Base-by-base conservation (phyloP, 2,113 vertebrate species). In the Myotis yumanensis region DNA sequence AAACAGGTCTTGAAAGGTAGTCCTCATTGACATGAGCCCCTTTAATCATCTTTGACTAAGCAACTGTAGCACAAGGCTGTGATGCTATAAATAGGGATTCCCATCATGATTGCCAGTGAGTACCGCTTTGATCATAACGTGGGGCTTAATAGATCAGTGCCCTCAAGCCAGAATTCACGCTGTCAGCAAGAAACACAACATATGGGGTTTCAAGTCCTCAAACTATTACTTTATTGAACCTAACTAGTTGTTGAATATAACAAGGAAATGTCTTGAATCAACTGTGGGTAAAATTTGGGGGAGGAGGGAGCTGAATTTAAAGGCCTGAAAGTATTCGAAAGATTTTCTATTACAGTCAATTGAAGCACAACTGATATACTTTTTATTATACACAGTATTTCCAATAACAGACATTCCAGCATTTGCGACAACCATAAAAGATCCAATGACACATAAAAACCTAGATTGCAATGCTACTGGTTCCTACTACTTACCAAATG, bases 21-120 rank as follows among this genome's bases (percentile, higher is more conserved):
- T 0, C 1, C 75, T 59, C 59, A 16, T 35, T 12, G 6, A 28
- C 72, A 71, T 84, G 71, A 91, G 59, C 18, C 93, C 25, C 52
- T 95, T 57, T 92, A 83, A 72, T 96, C 96, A 84, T 25, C 79
- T 97, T 66, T 94, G 46, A 92, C 54, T 82, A 64, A 64, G 20
- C 66, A 32, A 90, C 52, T 28, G 77, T 51, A 92, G 11, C 35
- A 82, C 17, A 95, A 52, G 46, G 28, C 11, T 73, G 35, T 2
- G 7, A 66, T 14, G 94, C n/a, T 75, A 23, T 28, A 40, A 51
- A 57, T 3, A 81, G 2, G 69, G 9, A 66, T 71, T 28, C 83
- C 20, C 51, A 64, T 64, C 0, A 0, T 71, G 66, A 52, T 40
- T 94, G 6, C 23, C 69, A 89, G 54, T 40, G 72, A 46, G 52